Conservation (phyloP, 2,113 vertebrate genomes). For the Cottus gobio region DNA sequence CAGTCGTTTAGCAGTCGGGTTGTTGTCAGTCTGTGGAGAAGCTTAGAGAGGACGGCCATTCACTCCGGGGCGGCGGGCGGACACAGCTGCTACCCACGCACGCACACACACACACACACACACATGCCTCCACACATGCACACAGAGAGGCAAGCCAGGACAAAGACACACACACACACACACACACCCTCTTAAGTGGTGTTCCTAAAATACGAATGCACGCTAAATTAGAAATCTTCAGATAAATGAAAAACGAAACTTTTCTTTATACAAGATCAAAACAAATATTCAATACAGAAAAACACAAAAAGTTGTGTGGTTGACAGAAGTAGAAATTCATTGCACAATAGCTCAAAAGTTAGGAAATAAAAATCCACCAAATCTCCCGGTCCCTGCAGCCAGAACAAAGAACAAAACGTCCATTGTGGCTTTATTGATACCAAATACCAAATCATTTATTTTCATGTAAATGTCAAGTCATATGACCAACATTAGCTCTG, state of each 20-base stretch:
- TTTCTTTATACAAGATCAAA: not conserved
- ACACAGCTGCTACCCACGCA: slow-evolving; percentile 68
- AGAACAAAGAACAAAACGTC: not conserved
- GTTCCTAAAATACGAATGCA: not conserved
- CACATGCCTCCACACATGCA: not conserved
- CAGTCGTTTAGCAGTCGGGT: slow-evolving; percentile 72
- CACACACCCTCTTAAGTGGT: not conserved
- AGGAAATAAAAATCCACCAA: not conserved
- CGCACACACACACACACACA: slow-evolving; percentile 3
- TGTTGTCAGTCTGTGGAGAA: slow-evolving; percentile 71
- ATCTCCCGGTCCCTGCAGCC: not conserved
- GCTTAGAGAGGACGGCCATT: slow-evolving; percentile 65
- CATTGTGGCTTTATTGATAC: not conserved
- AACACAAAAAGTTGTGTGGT: not conserved
- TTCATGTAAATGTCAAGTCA: not conserved
- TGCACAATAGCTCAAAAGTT: not conserved
- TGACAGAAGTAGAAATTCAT: not conserved
- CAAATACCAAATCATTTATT: not conserved
- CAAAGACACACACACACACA: not conserved
- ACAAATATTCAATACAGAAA: not conserved
- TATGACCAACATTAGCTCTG: not conserved
- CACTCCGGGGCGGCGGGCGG: slow-evolving; percentile 28
- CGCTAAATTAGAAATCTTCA: not conserved
- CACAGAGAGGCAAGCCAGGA: not conserved
- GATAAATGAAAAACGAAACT: not conserved